phyloP scores from a whole-genome alignment of 2,888 invertebrate species.

The Drosophila neutralis region DNA sequence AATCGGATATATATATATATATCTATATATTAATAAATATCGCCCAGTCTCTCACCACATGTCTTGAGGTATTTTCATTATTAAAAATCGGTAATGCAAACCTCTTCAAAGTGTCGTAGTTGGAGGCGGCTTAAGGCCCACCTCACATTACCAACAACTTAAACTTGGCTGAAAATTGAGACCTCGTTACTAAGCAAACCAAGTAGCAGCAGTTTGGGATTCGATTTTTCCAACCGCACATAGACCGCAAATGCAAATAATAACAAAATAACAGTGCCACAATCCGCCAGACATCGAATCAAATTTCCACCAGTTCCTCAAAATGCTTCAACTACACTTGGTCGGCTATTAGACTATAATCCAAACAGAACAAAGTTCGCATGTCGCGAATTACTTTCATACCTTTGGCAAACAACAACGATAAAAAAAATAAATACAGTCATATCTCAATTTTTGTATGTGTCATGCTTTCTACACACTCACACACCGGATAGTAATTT shows the following conservation, averaged over 20 bases:
- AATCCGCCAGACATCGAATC: slow-evolving; percentile 23
- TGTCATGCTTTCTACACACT: not conserved
- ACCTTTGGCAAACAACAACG: not conserved
- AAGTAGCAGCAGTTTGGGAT: slow-evolving; percentile 16
- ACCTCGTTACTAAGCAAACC: slow-evolving; percentile 15
- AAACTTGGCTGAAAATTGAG: slow-evolving; percentile 27
- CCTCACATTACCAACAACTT: slow-evolving; percentile 8
- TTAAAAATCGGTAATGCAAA: slow-evolving; percentile 37
- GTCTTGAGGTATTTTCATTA: slow-evolving; percentile 15
- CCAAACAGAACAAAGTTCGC: slow-evolving; percentile 27
- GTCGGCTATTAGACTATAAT: slow-evolving; percentile 20
- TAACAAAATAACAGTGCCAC: slow-evolving; percentile 28
- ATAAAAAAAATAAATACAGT: not conserved
- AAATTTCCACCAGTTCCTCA: slow-evolving; percentile 19
- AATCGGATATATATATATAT: slow-evolving; percentile 22
- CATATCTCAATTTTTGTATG: not conserved
- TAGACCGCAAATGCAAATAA: slow-evolving; percentile 49
- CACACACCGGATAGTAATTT: not conserved
- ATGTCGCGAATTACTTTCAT: not conserved
- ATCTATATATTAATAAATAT: slow-evolving; percentile 29
- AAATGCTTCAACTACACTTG: slow-evolving; percentile 7
- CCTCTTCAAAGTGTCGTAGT: slow-evolving; percentile 19
- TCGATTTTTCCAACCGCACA: slow-evolving; percentile 39
- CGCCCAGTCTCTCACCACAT: slow-evolving; percentile 11
- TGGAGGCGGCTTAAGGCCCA: slow-evolving; percentile 2